These are phyloP conservation scores for Pterois miles DNA, from an alignment of 2,797 vertebrate genomes.

Conservation along the genomic window DNA sequence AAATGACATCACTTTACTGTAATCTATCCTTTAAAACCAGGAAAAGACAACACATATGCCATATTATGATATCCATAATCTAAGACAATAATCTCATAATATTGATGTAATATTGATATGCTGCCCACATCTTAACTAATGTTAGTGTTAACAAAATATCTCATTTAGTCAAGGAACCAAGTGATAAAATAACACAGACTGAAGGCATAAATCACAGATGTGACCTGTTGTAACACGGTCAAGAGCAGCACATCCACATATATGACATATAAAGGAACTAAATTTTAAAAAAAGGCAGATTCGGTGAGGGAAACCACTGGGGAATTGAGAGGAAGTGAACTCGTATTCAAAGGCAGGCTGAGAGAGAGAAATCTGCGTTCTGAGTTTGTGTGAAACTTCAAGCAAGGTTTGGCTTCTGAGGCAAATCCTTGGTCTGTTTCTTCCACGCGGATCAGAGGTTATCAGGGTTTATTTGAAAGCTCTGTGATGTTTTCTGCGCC, in stretches of 20 bases:
- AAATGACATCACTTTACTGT: no score
- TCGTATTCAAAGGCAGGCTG: slow-evolving; percentile 17
- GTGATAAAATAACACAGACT: background rate
- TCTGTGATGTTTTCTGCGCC: slow-evolving; percentile 39
- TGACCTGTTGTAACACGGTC: background rate
- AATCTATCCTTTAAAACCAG: no score
- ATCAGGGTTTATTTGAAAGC: slow-evolving; percentile 41
- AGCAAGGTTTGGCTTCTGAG: slow-evolving; percentile 28
- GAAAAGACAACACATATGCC: no score
- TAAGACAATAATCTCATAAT: no score
- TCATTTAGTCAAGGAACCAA: background rate
- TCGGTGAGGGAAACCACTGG: background rate
- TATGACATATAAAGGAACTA: background rate
- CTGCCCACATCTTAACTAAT: background rate
- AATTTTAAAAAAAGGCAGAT: slow-evolving; percentile 1
- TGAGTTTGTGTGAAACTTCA: slow-evolving; percentile 27
- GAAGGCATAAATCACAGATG: background rate
- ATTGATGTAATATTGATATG: no score
- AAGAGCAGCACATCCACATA: background rate
- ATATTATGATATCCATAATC: no score
- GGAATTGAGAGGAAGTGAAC: slow-evolving; percentile 11
- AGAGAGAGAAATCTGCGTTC: background rate
- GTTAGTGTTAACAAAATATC: background rate
- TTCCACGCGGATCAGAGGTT: slow-evolving; percentile 46
- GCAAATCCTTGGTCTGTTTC: slow-evolving; percentile 16